A percentile compares a stretch with the other conserved stretches of the same genome.
Evolutionary conservation across 2,113 vertebrate genomes (phyloP).

Genomic region (Megaceryle torquata): DNA sequence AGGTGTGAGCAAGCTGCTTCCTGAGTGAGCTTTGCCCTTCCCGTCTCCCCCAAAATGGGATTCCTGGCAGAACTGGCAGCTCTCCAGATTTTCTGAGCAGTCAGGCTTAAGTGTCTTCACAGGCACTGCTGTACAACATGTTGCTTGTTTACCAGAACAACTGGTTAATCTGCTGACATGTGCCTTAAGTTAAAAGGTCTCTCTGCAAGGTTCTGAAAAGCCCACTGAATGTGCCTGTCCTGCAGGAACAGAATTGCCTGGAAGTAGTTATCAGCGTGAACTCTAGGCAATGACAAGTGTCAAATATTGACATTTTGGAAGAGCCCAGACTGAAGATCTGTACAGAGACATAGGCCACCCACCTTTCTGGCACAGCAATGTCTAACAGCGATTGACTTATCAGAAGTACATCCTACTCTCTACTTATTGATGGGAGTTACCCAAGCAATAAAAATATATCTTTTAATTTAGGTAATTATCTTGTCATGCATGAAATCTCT

Average conservation of each 20-base stretch:
- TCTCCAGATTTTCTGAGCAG: background rate
- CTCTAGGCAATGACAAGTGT: background rate
- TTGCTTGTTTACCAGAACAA: background rate
- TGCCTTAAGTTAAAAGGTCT: background rate
- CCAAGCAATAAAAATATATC: background rate
- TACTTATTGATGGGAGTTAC: background rate
- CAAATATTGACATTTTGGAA: background rate
- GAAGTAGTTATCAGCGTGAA: background rate
- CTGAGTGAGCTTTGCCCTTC: background rate
- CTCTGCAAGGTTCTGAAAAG: background rate
- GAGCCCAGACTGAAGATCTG: background rate
- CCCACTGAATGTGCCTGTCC: background rate
- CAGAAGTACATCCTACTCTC: background rate
- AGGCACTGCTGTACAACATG: background rate
- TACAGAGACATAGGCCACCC: background rate
- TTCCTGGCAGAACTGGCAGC: background rate
- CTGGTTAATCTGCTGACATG: background rate
- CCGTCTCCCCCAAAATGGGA: background rate
- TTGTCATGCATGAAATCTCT: background rate
- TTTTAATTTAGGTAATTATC: background rate
- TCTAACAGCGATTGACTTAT: background rate
- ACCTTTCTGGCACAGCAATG: background rate
- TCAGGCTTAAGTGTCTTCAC: background rate
- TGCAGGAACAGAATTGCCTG: background rate
- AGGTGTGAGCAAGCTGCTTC: background rate